These are phyloP conservation scores for Epinotia demarniana DNA, from an alignment of 2,888 invertebrate species.

Conservation along the genomic window DNA sequence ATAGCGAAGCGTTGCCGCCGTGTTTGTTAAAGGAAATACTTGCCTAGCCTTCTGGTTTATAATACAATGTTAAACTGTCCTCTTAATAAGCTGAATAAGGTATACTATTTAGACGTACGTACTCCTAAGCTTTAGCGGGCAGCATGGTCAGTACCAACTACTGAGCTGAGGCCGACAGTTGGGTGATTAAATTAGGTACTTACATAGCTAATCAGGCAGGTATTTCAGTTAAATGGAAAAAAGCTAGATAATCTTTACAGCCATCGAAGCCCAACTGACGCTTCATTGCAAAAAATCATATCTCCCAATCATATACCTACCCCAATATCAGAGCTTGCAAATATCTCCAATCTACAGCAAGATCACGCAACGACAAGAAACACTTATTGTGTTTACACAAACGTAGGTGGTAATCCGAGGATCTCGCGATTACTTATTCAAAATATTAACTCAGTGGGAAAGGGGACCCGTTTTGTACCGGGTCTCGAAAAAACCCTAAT, in stretches of 20 bases:
- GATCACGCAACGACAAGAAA: conserved; percentile 75
- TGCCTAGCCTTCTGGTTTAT: too few species aligned
- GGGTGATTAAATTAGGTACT: not conserved
- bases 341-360: conserved; percentile 67
- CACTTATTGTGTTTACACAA: conserved; percentile 84
- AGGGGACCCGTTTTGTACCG: conserved; percentile 61
- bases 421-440: conserved; percentile 60
- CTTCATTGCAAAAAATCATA: conserved; percentile 48
- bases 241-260: conserved; percentile 5
- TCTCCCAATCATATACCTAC: too few species aligned
- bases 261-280: conserved; percentile 16
- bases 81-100: too few species aligned
- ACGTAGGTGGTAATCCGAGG: conserved; percentile 83
- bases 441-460: conserved; percentile 66
- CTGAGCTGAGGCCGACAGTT: too few species aligned
- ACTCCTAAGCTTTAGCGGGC: too few species aligned
- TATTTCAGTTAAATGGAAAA: conserved; percentile 1
- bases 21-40: too few species aligned
- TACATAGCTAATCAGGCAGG: not conserved
- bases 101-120: too few species aligned
- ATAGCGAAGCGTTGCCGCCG: too few species aligned
- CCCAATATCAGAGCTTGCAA: conserved; percentile 58
- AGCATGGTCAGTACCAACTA: too few species aligned
- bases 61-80: too few species aligned
- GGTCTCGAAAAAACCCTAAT: conserved; percentile 65